Percentiles rank a stretch among this genome's conserved stretches.
These are phyloP conservation scores for Rhinolophus ferrumequinum DNA, from an alignment of 2,113 vertebrate species.

Conservation along the genomic window DNA sequence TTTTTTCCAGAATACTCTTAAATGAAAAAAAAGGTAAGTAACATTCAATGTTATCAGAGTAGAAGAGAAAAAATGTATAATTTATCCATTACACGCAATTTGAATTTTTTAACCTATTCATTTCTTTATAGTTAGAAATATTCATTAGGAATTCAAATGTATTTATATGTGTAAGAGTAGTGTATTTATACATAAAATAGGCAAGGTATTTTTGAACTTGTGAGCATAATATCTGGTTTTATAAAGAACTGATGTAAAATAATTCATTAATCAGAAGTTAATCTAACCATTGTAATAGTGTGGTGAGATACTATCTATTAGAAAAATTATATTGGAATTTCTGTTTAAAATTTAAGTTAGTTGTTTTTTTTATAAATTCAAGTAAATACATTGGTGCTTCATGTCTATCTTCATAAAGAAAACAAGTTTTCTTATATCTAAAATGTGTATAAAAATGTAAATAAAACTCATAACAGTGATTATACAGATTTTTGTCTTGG, in stretches of 20 bases:
- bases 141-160: not conserved
- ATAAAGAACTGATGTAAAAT: not conserved
- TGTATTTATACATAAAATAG: not conserved
- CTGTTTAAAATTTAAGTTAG: slow-evolving; percentile 8
- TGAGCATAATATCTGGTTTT: not conserved
- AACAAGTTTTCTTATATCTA: not conserved
- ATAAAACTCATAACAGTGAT: not conserved
- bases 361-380: not conserved
- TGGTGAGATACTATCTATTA: not conserved
- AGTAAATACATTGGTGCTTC: not conserved
- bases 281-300: not conserved
- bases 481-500: not conserved
- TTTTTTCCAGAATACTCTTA: not conserved
- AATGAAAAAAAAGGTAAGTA: not conserved
- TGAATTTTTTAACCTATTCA: not conserved
- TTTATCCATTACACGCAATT: not conserved
- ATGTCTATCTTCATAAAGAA: not conserved
- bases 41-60: not conserved
- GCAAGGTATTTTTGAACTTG: not conserved
- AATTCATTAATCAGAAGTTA: not conserved
- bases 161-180: not conserved
- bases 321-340: not conserved
- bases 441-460: not conserved
- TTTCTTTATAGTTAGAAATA: not conserved
- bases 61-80: not conserved